Conservation (phyloP, 2,888 invertebrate genomes). For the Notodonta ziczac region DNA sequence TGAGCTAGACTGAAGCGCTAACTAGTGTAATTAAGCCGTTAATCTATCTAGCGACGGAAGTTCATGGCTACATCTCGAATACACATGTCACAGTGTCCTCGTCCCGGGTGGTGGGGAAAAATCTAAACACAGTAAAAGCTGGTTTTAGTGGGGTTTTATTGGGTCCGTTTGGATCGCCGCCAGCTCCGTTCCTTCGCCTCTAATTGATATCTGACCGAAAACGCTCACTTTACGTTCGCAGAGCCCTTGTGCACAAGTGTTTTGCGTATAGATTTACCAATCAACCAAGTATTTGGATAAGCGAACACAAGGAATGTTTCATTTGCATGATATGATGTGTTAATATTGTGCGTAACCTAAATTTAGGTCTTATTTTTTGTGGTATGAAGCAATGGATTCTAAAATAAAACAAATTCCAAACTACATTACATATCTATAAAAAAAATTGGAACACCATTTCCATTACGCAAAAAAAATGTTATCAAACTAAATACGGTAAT, state of each 20-base stretch:
- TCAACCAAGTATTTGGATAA: constrained; percentile 3
- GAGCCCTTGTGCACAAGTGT: constrained; percentile 47
- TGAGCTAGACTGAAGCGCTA: constrained; percentile 16
- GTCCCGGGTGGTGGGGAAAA: constrained; percentile 56
- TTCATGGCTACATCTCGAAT: constrained; percentile 57
- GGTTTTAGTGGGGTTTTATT: constrained; percentile 76
- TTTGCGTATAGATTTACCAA: constrained; percentile 26
- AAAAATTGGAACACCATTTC: too few relatives aligned
- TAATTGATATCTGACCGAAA: constrained; percentile 79
- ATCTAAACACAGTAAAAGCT: constrained; percentile 76
- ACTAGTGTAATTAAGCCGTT: constrained; percentile 40
- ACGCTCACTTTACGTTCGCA: constrained; percentile 51
- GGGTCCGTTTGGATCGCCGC: constrained; percentile 70
- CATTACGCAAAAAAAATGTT: too few relatives aligned
- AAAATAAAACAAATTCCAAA: too few relatives aligned
- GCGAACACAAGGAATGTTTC: background rate
- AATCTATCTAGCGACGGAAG: constrained; percentile 38
- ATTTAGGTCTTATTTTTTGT: background rate
- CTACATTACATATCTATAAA: too few relatives aligned
- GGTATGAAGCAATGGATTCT: too few relatives aligned
- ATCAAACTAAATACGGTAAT: too few relatives aligned
- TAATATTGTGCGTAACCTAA: background rate
- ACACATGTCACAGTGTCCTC: constrained; percentile 52
- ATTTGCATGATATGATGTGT: background rate
- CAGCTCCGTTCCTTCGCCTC: constrained; percentile 63